Conservation (phyloP, 1,140 invertebrate genomes). For the Spodoptera frugiperda region DNA sequence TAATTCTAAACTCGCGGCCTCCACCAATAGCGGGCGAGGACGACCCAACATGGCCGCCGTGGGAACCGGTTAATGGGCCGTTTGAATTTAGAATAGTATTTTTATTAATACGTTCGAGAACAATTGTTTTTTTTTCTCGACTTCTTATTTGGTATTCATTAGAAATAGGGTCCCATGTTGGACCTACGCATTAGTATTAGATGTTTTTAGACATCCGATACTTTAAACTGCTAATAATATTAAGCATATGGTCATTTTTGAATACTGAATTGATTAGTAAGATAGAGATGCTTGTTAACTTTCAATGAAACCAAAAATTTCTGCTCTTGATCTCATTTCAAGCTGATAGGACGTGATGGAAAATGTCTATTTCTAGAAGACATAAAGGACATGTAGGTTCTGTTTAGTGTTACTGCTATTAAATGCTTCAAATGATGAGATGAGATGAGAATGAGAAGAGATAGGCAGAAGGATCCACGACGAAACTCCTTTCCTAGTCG, state of each 20-base stretch:
- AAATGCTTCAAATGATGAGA: too few relatives aligned
- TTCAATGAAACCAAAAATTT: too few relatives aligned
- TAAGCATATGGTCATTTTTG: not conserved
- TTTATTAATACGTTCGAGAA: conserved; percentile 81
- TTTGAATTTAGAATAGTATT: conserved; percentile 86
- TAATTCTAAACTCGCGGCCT: conserved; percentile 83
- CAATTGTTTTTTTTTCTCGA: conserved; percentile 72
- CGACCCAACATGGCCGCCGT: conserved; percentile 83
- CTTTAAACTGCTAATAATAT: conserved; percentile 8
- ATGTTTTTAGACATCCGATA: conserved; percentile 2
- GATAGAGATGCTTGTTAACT: too few relatives aligned
- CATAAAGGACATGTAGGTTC: too few relatives aligned
- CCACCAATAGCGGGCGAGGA: conserved; percentile 83
- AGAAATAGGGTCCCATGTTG: conserved; percentile 24
- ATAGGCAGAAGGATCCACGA: too few relatives aligned
- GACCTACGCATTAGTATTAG: not conserved
- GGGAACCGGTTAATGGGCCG: conserved; percentile 84
- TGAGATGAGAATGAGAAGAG: too few relatives aligned
- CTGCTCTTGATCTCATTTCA: too few relatives aligned
- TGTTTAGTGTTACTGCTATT: too few relatives aligned
- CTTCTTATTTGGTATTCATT: conserved; percentile 63
- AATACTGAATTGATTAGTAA: too few relatives aligned
- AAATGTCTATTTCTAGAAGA: too few relatives aligned
- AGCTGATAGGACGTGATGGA: too few relatives aligned
- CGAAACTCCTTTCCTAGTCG: too few relatives aligned